phyloP scores from a whole-genome alignment of 53 echinoderm and acorn worm species.

The Astropecten irregularis region DNA sequence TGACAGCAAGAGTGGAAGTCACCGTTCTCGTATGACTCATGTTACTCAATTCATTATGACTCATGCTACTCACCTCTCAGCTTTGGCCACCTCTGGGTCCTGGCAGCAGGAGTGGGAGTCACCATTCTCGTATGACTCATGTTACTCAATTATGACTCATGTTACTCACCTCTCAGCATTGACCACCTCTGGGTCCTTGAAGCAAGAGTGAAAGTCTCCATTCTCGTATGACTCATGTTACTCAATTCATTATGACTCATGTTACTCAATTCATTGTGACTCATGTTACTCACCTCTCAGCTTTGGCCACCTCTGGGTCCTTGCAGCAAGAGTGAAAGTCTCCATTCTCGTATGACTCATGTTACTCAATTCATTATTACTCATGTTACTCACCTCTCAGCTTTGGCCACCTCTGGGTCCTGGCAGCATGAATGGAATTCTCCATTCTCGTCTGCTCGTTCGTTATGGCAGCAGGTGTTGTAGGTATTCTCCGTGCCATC shows the following conservation, averaged over 20 bases:
- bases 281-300: constrained; percentile 74
- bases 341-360: constrained; percentile 81
- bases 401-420: constrained; percentile 43
- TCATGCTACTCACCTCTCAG: constrained; percentile 74
- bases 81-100: constrained; percentile 41
- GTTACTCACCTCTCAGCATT: constrained; percentile 68
- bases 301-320: constrained; percentile 41
- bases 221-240: too few species aligned
- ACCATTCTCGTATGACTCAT: constrained; percentile 81
- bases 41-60: too few species aligned
- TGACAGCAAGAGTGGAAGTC: constrained; percentile 81
- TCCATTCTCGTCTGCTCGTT: constrained; percentile 82
- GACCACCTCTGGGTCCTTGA: constrained; percentile 55
- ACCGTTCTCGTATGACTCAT: constrained; percentile 80
- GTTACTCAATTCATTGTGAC: too few species aligned
- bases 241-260: too few species aligned
- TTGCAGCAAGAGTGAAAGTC: constrained; percentile 81
- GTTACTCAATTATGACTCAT: too few species aligned
- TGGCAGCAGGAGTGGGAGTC: constrained; percentile 82
- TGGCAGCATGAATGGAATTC: constrained; percentile 83
- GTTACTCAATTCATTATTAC: too few species aligned
- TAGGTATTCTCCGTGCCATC: constrained; percentile 71
- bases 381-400: constrained; percentile 76
- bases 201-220: constrained; percentile 81
- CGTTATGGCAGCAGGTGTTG: constrained; percentile 78